Conservation (phyloP, 2,888 invertebrate species). For the Drosophila mulleri region DNA sequence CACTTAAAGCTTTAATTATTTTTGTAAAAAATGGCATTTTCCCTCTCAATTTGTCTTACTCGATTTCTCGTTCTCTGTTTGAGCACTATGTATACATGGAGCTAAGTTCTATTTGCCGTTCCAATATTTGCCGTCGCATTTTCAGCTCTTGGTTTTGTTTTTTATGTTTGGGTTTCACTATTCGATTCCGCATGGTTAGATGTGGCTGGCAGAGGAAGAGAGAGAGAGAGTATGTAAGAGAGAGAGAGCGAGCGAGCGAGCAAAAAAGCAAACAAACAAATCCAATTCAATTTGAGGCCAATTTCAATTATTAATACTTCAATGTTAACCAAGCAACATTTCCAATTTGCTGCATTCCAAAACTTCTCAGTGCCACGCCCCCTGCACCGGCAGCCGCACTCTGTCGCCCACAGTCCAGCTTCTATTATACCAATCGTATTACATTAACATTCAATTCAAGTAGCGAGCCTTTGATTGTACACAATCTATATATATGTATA, state of each 20-base stretch:
- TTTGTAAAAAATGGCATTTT: neutral
- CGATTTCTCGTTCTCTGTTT: neutral
- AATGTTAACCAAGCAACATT: constrained; percentile 25
- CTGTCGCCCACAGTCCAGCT: neutral
- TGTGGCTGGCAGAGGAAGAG: neutral
- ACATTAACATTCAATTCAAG: constrained; percentile 59
- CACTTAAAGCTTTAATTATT: neutral
- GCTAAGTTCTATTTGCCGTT: constrained; percentile 4
- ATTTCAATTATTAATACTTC: constrained; percentile 45
- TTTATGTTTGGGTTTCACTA: constrained; percentile 16
- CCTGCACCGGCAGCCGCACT: too few relatives aligned
- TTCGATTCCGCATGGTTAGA: constrained; percentile 24
- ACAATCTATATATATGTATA: constrained; percentile 45
- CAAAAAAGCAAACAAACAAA: constrained; percentile 27
- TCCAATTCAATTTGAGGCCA: constrained; percentile 34
- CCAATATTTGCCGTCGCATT: constrained; percentile 16
- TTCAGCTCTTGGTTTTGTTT: neutral
- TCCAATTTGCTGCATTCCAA: constrained; percentile 28
- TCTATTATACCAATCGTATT: constrained; percentile 17
- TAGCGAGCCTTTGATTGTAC: constrained; percentile 45
- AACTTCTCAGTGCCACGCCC: constrained; percentile 15
- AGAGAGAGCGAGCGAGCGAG: neutral
- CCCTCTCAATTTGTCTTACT: neutral
- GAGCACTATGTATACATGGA: neutral
- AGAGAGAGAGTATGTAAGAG: neutral